A percentile compares a stretch with the other conserved stretches of the same genome.
phyloP scores from a whole-genome alignment of 2,113 vertebrate species.

The Anolis carolinensis region DNA sequence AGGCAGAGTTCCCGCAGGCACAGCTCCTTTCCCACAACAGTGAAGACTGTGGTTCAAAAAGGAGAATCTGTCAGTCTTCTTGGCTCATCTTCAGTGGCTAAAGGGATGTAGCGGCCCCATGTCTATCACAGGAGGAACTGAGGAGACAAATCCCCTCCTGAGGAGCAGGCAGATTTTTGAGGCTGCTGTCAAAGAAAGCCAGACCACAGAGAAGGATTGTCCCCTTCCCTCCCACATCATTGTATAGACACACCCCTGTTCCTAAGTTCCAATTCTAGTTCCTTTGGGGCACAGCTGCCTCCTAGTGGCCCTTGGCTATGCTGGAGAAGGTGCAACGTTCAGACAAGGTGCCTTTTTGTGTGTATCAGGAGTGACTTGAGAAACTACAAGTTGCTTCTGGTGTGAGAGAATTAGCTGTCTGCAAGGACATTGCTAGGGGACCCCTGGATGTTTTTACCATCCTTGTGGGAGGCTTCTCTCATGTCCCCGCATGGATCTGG shows the following conservation, averaged over 20 bases:
- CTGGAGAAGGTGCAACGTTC: no score
- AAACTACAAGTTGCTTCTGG: no score
- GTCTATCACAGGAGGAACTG: neutral
- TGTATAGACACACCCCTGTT: neutral
- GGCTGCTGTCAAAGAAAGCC: neutral
- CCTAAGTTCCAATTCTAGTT: neutral
- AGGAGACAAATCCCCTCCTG: neutral
- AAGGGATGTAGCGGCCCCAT: neutral
- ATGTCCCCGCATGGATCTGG: no score
- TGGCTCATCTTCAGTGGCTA: neutral
- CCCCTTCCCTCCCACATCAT: no score
- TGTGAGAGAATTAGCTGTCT: no score
- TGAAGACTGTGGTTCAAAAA: no score
- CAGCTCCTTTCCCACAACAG: neutral
- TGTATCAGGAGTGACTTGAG: no score
- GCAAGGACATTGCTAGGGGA: no score
- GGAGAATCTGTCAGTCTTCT: neutral
- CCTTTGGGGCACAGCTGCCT: neutral
- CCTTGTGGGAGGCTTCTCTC: no score
- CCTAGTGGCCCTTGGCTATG: conserved; percentile 2
- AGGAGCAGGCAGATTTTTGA: neutral
- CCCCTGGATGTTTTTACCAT: no score
- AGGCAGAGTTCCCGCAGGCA: neutral
- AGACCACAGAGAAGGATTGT: neutral
- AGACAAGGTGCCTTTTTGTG: no score